Evolutionary conservation across 2,797 vertebrate genomes (phyloP).

Genomic region (Moxostoma hubbsi): DNA sequence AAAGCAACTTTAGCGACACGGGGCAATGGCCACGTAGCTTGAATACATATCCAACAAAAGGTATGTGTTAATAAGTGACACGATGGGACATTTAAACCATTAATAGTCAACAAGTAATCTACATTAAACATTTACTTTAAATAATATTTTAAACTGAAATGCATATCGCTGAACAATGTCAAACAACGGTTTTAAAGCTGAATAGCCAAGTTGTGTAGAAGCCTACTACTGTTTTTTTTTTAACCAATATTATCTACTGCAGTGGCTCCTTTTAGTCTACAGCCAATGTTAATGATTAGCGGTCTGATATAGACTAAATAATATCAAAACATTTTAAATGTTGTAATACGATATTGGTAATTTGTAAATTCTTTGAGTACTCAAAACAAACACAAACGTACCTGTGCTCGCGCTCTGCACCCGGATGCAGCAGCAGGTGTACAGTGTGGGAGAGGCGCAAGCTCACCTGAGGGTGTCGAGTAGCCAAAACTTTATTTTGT

Average conservation of each 20-base stretch:
- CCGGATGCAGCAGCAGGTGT: constrained; percentile 40
- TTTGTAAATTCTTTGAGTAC: background rate
- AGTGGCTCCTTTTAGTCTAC: background rate
- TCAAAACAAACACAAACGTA: constrained; percentile 13
- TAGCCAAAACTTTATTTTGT: background rate
- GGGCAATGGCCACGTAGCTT: constrained; percentile 28
- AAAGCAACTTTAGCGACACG: background rate
- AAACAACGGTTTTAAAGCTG: background rate
- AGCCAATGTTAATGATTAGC: background rate
- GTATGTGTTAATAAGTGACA: constrained; percentile 23
- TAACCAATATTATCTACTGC: background rate
- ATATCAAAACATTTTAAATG: background rate
- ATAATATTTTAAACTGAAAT: background rate
- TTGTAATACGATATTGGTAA: background rate
- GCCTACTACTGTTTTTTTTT: background rate
- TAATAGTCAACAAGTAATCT: constrained; percentile 3
- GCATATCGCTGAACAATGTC: too few relatives aligned
- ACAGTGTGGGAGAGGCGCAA: background rate
- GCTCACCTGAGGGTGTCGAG: background rate
- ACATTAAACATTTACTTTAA: background rate
- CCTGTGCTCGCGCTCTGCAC: background rate
- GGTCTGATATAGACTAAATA: background rate
- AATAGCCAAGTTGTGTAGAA: background rate
- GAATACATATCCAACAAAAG: constrained; percentile 29
- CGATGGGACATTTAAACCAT: background rate